Evolutionary conservation across 2,797 vertebrate genomes (phyloP).

Genomic region (Buphagus erythrorhynchus): DNA sequence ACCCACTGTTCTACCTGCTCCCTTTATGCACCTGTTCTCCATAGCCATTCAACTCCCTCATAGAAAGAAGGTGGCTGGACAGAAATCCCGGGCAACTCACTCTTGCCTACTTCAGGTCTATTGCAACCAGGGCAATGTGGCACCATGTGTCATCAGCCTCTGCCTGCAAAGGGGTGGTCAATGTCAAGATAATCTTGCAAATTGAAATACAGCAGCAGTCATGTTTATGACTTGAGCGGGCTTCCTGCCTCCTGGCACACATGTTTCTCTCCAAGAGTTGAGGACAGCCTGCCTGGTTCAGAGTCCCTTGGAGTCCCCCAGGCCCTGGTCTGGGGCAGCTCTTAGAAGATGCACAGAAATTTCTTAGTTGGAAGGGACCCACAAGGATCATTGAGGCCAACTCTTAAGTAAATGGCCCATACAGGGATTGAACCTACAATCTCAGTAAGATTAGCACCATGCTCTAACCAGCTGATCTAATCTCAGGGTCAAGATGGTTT

Average conservation of each 20-base stretch:
- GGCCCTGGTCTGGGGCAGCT: not conserved
- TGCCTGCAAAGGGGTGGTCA: not conserved
- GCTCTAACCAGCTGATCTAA: too few relatives aligned
- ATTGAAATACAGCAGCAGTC: not conserved
- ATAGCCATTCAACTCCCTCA: not conserved
- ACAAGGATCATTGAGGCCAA: too few relatives aligned
- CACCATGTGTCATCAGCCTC: not conserved
- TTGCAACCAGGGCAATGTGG: not conserved
- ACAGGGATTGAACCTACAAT: too few relatives aligned
- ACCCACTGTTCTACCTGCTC: not conserved
- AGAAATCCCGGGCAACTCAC: not conserved
- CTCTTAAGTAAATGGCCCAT: too few relatives aligned
- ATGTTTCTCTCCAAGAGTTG: not conserved
- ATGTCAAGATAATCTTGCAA: not conserved
- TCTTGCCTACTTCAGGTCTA: not conserved
- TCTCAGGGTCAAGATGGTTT: not conserved
- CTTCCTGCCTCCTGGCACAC: not conserved
- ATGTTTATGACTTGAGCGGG: not conserved
- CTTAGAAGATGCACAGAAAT: not conserved
- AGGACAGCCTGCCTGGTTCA: not conserved
- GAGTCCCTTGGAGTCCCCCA: not conserved
- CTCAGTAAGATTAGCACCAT: too few relatives aligned
- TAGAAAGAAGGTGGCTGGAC: not conserved
- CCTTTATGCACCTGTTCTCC: not conserved
- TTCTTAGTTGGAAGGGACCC: too few relatives aligned